Evolutionary conservation across 2,113 vertebrate genomes (phyloP).

Genomic region (Malurus elegans): DNA sequence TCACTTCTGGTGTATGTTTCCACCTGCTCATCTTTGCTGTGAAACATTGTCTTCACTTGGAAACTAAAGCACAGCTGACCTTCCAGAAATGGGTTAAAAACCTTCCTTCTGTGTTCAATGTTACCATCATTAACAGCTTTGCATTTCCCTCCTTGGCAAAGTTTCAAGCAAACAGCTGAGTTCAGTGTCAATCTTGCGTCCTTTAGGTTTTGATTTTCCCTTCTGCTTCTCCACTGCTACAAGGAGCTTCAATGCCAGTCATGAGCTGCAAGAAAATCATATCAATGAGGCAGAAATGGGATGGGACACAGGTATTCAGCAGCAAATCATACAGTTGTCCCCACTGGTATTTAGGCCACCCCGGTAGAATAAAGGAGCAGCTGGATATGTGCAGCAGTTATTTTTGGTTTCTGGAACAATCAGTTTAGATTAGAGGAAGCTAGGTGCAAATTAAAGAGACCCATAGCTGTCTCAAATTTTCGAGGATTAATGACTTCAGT

Average conservation of each 20-base stretch:
- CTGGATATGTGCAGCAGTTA: conserved; percentile 6
- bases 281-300: background rate
- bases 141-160: background rate
- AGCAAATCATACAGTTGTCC: background rate
- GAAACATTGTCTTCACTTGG: background rate
- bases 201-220: background rate
- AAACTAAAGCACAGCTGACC: background rate
- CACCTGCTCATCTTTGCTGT: background rate
- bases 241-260: background rate
- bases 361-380: conserved; percentile 2
- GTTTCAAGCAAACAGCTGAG: background rate
- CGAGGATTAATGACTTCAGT: background rate
- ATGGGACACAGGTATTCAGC: background rate
- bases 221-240: background rate
- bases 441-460: conserved; percentile 20
- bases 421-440: background rate
- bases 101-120: background rate
- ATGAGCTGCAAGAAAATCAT: background rate
- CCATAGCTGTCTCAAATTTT: background rate
- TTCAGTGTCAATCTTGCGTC: background rate
- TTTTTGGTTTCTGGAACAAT: conserved; percentile 23
- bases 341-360: background rate
- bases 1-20: background rate
- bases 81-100: background rate
- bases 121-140: background rate